Percentiles rank a stretch among this genome's conserved stretches.
Evolutionary conservation across 2,113 vertebrate genomes (phyloP).

Genomic region (Lipophrys pholis): DNA sequence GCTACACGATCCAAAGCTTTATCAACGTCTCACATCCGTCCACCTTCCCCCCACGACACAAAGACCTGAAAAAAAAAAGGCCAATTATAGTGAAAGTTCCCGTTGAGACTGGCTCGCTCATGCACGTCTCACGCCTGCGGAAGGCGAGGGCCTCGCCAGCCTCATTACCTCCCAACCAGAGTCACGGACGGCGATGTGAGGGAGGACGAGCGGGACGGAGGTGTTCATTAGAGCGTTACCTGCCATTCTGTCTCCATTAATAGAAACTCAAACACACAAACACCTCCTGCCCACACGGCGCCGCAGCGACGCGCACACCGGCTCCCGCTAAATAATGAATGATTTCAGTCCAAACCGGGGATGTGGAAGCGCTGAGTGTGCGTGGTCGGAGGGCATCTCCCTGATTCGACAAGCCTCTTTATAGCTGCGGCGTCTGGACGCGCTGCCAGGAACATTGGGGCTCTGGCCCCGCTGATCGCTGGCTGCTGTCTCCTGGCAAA

Average conservation of each 20-base stretch:
- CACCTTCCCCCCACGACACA: too few relatives aligned
- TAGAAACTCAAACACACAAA: slow-evolving; percentile 23
- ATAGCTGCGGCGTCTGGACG: too few relatives aligned
- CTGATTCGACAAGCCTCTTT: too few relatives aligned
- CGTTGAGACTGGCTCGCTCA: background rate
- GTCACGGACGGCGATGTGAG: slow-evolving; percentile 24
- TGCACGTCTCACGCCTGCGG: background rate
- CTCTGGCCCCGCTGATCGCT: slow-evolving; percentile 9
- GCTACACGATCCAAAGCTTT: too few relatives aligned
- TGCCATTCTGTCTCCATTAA: slow-evolving; percentile 31
- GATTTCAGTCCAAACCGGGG: slow-evolving; percentile 24
- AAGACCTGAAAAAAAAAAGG: too few relatives aligned
- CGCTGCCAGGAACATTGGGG: slow-evolving; percentile 13
- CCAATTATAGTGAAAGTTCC: too few relatives aligned
- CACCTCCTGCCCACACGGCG: background rate
- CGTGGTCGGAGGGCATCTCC: background rate
- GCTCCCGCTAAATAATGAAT: slow-evolving; percentile 49
- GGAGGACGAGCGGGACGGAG: slow-evolving; percentile 12
- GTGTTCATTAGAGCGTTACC: slow-evolving; percentile 38
- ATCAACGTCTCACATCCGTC: too few relatives aligned
- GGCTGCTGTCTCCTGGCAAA: slow-evolving; percentile 31
- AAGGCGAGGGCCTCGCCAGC: background rate
- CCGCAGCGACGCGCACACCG: background rate
- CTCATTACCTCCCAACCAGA: slow-evolving; percentile 33
- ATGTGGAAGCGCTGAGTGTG: too few relatives aligned